Evolutionary conservation across 1,140 invertebrate genomes (phyloP), one percentile per base, ranked within the genome.

Genomic region (Zaprionus lachaisei): DNA sequence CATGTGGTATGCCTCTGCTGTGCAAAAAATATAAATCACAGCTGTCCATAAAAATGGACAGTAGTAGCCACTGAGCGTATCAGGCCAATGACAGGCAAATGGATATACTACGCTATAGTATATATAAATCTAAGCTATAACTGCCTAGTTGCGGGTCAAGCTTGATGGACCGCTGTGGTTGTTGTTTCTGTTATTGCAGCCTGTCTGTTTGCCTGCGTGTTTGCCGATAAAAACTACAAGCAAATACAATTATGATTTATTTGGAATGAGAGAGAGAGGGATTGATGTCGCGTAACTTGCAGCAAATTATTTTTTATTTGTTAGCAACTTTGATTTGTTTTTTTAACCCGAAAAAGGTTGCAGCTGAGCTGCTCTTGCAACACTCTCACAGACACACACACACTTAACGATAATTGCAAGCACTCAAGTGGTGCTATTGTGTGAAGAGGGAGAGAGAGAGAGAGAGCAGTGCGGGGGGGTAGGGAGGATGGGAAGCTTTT

Each of bases 341-440:
- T 17, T 47, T 17, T 47, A 4, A 37, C 20, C 26, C 24, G 15
- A 61, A 71, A 57, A 63, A 60, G 28, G 12, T 58, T 74, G 75
- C 65, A 69, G 55, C 62, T 71, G 47, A 69, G 55, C 58, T 73
- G 57, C 63, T 38, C 12, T 38, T 69, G 58, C 67, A 63, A 66
- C 54, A 66, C 60, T 56, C 74, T 61, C 69, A 72, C 73, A 86
- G 84, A 72, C 44, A 62, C 60, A 57, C 74, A 62, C 72, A 77
- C 77, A 86, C 83, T 86, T 83, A 72, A 77, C 72, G 77, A 84
- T 89, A 89, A 89, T 89, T 89, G 84, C 84, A 28, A 77, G 82
- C 81, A 89, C 85, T 89, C 85, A 89, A 89, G 84, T 79, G 83
- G 73, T 75, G 81, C 81, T 77, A 89, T 87, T 89, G 84, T 87